phyloP scores from a whole-genome alignment of 2,797 vertebrate genomes.

The Leucoraja ocellata region DNA sequence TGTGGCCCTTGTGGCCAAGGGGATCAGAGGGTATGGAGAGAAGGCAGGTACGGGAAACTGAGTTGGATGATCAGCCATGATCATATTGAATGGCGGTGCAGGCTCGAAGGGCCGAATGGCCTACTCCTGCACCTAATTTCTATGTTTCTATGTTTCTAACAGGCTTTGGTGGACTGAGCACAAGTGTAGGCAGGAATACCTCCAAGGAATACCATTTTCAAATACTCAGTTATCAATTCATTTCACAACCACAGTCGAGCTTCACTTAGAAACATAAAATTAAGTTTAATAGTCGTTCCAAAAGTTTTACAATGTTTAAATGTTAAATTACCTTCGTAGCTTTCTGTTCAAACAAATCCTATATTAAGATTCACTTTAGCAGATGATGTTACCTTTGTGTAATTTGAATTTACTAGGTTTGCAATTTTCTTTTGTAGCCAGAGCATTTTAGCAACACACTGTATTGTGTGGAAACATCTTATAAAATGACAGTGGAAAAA shows the following conservation, averaged over 20 bases:
- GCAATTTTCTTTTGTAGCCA: not conserved
- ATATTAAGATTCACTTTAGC: not conserved
- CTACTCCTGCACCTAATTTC: no score
- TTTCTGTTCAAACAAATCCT: not conserved
- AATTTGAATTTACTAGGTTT: not conserved
- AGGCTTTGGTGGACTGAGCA: no score
- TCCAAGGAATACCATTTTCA: not conserved
- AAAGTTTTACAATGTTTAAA: not conserved
- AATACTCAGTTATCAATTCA: not conserved
- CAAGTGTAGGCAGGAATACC: not conserved
- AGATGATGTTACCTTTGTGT: not conserved
- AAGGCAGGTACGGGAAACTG: no score
- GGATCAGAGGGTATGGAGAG: no score
- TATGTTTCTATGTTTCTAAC: no score
- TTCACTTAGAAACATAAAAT: not conserved
- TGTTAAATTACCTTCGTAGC: not conserved
- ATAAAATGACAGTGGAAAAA: constrained; percentile 58
- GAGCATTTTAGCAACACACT: not conserved
- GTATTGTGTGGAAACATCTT: not conserved
- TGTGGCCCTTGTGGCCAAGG: no score
- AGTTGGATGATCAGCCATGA: no score
- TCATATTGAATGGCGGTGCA: no score
- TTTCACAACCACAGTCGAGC: not conserved
- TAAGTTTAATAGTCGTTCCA: not conserved
- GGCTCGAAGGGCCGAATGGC: no score